Percentiles rank a stretch among this genome's conserved stretches.
Evolutionary conservation across 2,113 vertebrate species (phyloP).

Genomic region (Xyliphius kryptos): DNA sequence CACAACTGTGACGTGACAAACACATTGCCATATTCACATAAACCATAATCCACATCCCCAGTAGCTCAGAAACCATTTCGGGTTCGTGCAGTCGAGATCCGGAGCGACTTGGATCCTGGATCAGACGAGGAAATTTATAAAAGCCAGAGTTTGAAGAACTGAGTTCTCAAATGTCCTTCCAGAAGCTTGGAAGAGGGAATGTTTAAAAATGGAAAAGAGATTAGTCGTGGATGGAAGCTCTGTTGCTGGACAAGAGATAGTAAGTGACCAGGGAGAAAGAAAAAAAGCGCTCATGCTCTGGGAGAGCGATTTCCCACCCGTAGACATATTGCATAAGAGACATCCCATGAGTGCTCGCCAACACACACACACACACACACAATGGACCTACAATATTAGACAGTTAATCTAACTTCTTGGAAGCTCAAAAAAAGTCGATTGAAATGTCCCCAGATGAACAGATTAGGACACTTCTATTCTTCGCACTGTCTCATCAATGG

Average conservation of each 20-base stretch:
- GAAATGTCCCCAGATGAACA: too few relatives aligned
- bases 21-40: slow-evolving; percentile 41
- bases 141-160: too few relatives aligned
- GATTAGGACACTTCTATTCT: too few relatives aligned
- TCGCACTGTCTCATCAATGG: too few relatives aligned
- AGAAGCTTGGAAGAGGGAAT: too few relatives aligned
- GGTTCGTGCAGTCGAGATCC: slow-evolving; percentile 52
- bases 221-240: slow-evolving; percentile 68
- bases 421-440: too few relatives aligned
- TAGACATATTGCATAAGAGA: slow-evolving; percentile 47
- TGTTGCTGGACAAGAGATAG: slow-evolving; percentile 15
- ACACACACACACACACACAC: slow-evolving; percentile 13
- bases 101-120: slow-evolving; percentile 49
- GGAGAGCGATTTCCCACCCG: slow-evolving; percentile 60
- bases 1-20: slow-evolving; percentile 70
- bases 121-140: too few relatives aligned
- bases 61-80: slow-evolving; percentile 53
- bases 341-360: slow-evolving; percentile 37
- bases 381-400: too few relatives aligned
- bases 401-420: too few relatives aligned
- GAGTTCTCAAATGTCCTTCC: too few relatives aligned
- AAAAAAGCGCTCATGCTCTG: slow-evolving; percentile 42
- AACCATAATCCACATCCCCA: slow-evolving; percentile 53
- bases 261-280: background rate
- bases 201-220: slow-evolving; percentile 64